Conservation (phyloP, 2,113 vertebrate genomes). For the Thunnus thynnus region DNA sequence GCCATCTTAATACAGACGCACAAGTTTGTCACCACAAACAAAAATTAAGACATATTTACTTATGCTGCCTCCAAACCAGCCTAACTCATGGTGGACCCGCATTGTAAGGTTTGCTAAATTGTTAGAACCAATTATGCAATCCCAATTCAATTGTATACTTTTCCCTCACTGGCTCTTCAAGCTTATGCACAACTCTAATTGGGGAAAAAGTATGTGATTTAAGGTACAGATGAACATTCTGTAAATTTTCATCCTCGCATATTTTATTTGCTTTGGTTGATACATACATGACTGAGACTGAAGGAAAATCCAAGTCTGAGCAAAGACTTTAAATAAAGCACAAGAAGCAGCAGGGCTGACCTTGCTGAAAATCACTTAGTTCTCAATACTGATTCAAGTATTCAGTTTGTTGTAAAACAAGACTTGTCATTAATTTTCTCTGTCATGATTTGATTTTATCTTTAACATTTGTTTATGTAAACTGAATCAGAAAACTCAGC, state of each 20-base stretch:
- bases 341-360: constrained; percentile 39
- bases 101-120: constrained; percentile 19
- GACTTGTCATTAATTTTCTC: not conserved
- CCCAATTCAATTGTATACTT: not conserved
- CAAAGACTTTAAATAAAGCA: constrained; percentile 26
- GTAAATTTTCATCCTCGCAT: not conserved
- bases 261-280: constrained; percentile 19
- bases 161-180: not conserved
- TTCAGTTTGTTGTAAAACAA: not conserved
- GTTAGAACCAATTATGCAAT: constrained; percentile 25
- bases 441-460: constrained; percentile 12
- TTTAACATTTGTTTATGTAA: constrained; percentile 45
- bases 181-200: not conserved
- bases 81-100: not conserved
- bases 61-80: not conserved
- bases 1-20: constrained; percentile 35
- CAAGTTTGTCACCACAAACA: constrained; percentile 38
- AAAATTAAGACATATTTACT: constrained; percentile 51
- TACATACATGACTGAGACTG: constrained; percentile 15
- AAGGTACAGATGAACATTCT: not conserved
- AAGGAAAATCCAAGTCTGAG: constrained; percentile 36
- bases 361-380: constrained; percentile 16
- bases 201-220: not conserved
- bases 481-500: constrained; percentile 38
- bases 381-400: constrained; percentile 34